A percentile compares a stretch with the other conserved stretches of the same genome.
phyloP scores from a whole-genome alignment of 2,797 vertebrate genomes.

The Cossypha dichroa region DNA sequence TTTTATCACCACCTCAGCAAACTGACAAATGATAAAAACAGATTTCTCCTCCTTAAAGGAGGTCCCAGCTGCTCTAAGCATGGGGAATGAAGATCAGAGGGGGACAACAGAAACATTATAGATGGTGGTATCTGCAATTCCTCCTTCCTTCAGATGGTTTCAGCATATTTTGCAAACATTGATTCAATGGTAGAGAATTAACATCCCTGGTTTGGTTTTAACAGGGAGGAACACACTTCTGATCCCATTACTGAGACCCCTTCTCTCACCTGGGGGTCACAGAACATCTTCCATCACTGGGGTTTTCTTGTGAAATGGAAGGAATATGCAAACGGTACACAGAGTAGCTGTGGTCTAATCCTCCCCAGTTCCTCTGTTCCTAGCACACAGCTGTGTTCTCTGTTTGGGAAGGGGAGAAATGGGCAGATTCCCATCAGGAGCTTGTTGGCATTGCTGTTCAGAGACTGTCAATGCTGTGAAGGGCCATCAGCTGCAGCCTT shows the following conservation, averaged over 20 bases:
- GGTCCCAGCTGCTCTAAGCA: not conserved
- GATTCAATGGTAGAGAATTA: not conserved
- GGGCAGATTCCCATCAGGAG: not conserved
- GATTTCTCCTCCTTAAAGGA: not conserved
- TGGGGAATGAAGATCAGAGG: not conserved
- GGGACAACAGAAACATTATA: not conserved
- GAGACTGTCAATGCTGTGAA: fast-evolving
- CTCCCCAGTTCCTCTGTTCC: not conserved
- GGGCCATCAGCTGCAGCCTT: not conserved
- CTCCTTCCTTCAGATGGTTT: not conserved
- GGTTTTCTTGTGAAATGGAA: not conserved
- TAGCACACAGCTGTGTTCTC: not conserved
- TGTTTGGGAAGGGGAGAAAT: not conserved
- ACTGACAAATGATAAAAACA: not conserved
- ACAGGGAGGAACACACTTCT: not conserved
- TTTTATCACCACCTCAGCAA: not conserved
- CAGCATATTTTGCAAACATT: not conserved
- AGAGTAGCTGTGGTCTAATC: not conserved
- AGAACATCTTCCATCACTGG: not conserved
- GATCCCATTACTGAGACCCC: not conserved
- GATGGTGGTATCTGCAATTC: not conserved
- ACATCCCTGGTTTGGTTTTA: not conserved
- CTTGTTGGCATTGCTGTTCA: not conserved
- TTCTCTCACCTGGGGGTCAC: not conserved
- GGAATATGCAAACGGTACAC: not conserved